phyloP scores from a whole-genome alignment of 1,140 invertebrate genomes.

The Maniola jurtina region DNA sequence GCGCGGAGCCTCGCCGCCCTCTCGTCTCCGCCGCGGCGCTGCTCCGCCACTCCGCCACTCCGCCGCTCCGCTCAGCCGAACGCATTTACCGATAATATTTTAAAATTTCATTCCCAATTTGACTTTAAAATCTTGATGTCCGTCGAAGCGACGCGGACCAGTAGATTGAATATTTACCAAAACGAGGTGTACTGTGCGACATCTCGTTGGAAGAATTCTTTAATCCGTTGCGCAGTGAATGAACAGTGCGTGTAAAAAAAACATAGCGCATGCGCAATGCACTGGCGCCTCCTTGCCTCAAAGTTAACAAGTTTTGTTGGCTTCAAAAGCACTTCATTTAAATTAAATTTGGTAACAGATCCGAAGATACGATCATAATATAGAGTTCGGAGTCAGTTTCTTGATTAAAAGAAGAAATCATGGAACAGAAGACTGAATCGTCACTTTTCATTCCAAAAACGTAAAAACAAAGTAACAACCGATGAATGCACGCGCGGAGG shows the following conservation, averaged over 20 bases:
- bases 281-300: constrained; percentile 35
- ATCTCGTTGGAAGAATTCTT: constrained; percentile 53
- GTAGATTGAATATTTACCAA: constrained; percentile 61
- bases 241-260: constrained; percentile 56
- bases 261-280: constrained; percentile 67
- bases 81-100: constrained; percentile 57
- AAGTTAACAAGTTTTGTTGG: constrained; percentile 8
- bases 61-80: constrained; percentile 47
- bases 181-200: constrained; percentile 38
- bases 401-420: not conserved
- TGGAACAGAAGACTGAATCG: not conserved
- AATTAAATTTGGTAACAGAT: not conserved
- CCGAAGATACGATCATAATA: not conserved
- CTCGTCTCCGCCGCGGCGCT: constrained; percentile 26
- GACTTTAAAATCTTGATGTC: constrained; percentile 69
- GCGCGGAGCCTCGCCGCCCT: constrained; percentile 45
- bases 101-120: constrained; percentile 49
- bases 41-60: too few species aligned
- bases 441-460: constrained; percentile 12
- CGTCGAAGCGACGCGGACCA: constrained; percentile 50
- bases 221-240: constrained; percentile 71
- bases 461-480: constrained; percentile 24
- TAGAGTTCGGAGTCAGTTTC: too few species aligned
- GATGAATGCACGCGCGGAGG: constrained; percentile 45
- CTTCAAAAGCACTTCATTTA: not conserved